Evolutionary conservation across 1,140 invertebrate genomes (phyloP), one percentile per base, ranked within the genome.

Genomic region (Cardiocondyla obscurior): DNA sequence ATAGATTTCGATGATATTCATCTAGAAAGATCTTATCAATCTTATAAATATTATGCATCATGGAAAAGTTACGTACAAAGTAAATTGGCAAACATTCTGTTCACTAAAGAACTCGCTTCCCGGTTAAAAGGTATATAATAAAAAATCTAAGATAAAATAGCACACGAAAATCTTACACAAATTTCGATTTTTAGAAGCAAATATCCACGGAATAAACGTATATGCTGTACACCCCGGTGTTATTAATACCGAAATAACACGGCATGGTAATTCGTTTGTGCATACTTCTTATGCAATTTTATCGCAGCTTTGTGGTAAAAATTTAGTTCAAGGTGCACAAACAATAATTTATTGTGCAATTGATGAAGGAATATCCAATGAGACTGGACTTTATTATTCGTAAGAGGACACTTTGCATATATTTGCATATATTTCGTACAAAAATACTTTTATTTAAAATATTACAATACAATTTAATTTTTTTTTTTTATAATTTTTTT

Each of bases 271-370:
- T 83, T n/a, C n/a, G n/a, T n/a, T n/a, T 90, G 93, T 1, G 92
- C 95, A 0, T 91, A n/a, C n/a, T n/a, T n/a, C n/a, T n/a, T n/a
- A n/a, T n/a, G n/a, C n/a, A n/a, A n/a, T 0, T 8, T 33, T 57
- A 8, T n/a, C 14, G 73, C n/a, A n/a, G n/a, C 36, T 91, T 0
- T 36, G 0, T n/a, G n/a, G n/a, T 91, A 97, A 97, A 91, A 95
- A 93, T 12, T 94, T 95, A 0, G 94, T 95, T 83, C 95, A 96
- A 86, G 97, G 97, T 0, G 97, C 97, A 4, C 97, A 98, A 92
- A 98, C 97, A 0, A 96, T 96, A 3, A 94, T 98, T 53, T 95
- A 97, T 89, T 97, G 97, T 90, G 95, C 97, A 3, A 91, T 97
- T 0, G 96, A 97, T 91, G 96, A 97, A 84, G 93, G 95, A 67